phyloP scores from a whole-genome alignment of 1,140 invertebrate species.

The Drosophila paulistorum region DNA sequence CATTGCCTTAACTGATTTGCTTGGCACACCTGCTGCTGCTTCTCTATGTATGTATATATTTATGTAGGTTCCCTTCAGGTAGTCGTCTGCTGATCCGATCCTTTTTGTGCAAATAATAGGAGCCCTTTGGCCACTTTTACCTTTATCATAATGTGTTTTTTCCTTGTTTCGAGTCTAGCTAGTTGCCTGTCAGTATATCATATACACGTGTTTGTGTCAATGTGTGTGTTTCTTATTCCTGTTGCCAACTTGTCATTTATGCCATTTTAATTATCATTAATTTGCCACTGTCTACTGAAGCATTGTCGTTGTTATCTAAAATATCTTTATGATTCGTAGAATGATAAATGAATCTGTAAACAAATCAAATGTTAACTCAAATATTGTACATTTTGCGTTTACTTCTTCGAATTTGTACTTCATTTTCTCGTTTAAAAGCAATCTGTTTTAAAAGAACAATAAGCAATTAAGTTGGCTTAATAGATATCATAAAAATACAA shows the following conservation, averaged over 20 bases:
- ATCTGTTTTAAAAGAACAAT: no score
- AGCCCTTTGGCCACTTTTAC: conserved; percentile 1
- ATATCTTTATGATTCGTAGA: not conserved
- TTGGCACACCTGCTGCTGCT: conserved; percentile 63
- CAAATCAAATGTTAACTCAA: no score
- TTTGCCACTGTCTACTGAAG: conserved; percentile 5
- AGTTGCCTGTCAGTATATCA: not conserved
- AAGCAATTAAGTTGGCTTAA: no score
- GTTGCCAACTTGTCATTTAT: not conserved
- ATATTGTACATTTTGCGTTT: no score
- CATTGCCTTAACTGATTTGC: conserved; percentile 66
- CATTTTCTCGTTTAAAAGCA: no score
- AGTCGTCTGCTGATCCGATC: conserved; percentile 4
- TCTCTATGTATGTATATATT: not conserved
- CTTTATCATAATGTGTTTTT: not conserved
- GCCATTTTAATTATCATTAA: conserved; percentile 6
- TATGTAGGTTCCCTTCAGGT: not conserved
- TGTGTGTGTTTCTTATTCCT: not conserved
- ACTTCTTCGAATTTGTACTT: no score
- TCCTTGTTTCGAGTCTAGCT: not conserved
- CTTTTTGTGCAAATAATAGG: conserved; percentile 11
- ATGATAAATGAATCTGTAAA: not conserved
- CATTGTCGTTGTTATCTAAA: not conserved
- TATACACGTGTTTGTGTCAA: not conserved
- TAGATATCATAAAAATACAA: no score